Conservation (phyloP, 2,797 vertebrate species). For the Mus minutoides region DNA sequence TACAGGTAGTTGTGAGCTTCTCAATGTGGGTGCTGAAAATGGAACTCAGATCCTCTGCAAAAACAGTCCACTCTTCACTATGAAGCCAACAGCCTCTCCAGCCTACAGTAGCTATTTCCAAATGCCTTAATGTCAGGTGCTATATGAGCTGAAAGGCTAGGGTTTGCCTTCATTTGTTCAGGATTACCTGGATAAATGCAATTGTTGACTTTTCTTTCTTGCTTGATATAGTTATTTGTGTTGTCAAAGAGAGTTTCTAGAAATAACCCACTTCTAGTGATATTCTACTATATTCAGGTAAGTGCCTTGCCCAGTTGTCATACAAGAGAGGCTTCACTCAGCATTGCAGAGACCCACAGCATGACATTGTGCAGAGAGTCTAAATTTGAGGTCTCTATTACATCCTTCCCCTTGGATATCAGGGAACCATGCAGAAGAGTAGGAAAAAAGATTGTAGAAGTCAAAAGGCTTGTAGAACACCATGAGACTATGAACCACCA, state of each 20-base stretch:
- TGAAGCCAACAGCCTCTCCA: neutral
- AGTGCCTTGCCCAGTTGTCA: neutral
- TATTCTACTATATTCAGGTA: neutral
- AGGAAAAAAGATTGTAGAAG: neutral
- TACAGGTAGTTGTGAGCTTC: neutral
- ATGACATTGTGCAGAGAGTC: neutral
- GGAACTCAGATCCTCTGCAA: neutral
- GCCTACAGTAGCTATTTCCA: neutral
- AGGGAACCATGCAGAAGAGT: neutral
- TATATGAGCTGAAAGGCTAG: neutral
- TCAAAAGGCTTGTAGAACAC: neutral
- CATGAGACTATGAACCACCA: neutral
- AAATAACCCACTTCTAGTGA: neutral
- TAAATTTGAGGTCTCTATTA: neutral
- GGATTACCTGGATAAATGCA: neutral
- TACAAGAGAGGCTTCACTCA: neutral
- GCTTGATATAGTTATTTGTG: neutral
- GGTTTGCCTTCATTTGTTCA: neutral
- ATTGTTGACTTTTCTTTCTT: neutral
- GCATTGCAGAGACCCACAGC: neutral
- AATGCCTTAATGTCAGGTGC: neutral
- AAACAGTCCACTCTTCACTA: neutral
- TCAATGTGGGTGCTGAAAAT: neutral
- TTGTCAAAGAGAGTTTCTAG: neutral
- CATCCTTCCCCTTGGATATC: neutral